These are phyloP conservation scores for Venusia cambrica DNA, from an alignment of 2,888 invertebrate species.

Conservation along the genomic window DNA sequence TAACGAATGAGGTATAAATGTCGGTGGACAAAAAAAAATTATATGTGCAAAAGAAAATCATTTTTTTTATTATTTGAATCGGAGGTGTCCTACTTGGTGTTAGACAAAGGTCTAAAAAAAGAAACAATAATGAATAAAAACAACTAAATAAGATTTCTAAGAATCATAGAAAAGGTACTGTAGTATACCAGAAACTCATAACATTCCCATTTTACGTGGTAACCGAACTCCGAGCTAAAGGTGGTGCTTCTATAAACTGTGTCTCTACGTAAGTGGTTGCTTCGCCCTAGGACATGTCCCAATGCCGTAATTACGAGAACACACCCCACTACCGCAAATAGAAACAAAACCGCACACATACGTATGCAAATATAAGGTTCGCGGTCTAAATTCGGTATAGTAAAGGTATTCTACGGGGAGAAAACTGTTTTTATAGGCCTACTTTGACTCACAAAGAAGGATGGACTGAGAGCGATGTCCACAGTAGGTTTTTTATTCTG, in stretches of 20 bases:
- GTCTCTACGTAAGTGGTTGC: conserved; percentile 51
- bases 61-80: no score
- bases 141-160: no score
- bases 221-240: no score
- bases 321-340: conserved; percentile 71
- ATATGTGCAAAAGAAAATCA: no score
- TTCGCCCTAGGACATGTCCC: conserved; percentile 66
- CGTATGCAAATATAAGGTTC: conserved; percentile 69
- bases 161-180: no score
- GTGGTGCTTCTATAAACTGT: conserved; percentile 33
- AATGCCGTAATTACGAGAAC: conserved; percentile 73
- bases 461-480: neutral
- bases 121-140: no score
- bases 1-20: conserved; percentile 31
- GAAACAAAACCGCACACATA: conserved; percentile 73
- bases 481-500: no score
- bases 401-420: conserved; percentile 1
- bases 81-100: no score
- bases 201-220: no score
- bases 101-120: no score
- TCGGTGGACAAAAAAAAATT: neutral
- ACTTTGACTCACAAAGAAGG: conserved; percentile 2
- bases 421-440: conserved; percentile 3
- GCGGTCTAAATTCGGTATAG: conserved; percentile 41
- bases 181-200: no score